Evolutionary conservation across 2,113 vertebrate species (phyloP).

Genomic region (Tor tambroides): DNA sequence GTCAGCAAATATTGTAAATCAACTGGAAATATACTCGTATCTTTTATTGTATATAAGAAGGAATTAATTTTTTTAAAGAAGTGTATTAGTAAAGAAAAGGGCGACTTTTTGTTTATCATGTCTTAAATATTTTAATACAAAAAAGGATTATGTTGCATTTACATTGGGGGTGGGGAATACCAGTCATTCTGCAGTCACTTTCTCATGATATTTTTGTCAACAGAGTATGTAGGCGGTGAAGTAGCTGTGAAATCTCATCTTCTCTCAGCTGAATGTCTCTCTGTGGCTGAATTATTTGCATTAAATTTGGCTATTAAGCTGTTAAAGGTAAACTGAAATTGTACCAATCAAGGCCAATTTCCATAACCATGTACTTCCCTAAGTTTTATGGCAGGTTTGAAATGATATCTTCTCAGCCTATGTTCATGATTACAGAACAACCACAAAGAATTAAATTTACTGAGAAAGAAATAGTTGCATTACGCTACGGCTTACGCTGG

Average conservation of each 20-base stretch:
- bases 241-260: not conserved
- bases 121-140: not conserved
- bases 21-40: not conserved
- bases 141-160: not conserved
- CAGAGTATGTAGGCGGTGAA: not conserved
- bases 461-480: not conserved
- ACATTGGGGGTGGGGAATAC: not conserved
- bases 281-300: constrained; percentile 56
- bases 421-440: not conserved
- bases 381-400: not conserved
- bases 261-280: not conserved
- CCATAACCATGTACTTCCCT: not conserved
- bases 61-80: too few species aligned
- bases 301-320: constrained; percentile 57
- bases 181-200: not conserved
- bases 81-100: not conserved
- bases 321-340: constrained; percentile 48
- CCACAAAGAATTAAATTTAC: not conserved
- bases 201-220: constrained; percentile 1
- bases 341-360: constrained; percentile 33
- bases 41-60: not conserved
- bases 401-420: not conserved
- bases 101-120: not conserved
- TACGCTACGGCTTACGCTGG: not conserved
- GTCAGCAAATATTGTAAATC: not conserved